A percentile compares a stretch with the other conserved stretches of the same genome.
Evolutionary conservation across 2,888 invertebrate species (phyloP).

Genomic region (Sarcophaga variegata): DNA sequence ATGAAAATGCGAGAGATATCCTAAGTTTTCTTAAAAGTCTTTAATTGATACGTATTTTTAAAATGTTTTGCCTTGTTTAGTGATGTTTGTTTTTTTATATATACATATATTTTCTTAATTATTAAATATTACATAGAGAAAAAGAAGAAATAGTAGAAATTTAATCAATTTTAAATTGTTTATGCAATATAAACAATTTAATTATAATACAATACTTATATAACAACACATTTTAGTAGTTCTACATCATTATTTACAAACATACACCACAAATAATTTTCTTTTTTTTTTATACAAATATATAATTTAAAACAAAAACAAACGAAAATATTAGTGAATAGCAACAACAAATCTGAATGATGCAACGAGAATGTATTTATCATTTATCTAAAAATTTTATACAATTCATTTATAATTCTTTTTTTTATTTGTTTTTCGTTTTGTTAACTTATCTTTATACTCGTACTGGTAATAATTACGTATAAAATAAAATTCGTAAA

Average conservation of each 20-base stretch:
- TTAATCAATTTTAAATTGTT: neutral
- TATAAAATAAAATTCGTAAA: neutral
- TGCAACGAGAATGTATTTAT: neutral
- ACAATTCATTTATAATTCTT: neutral
- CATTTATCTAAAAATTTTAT: neutral
- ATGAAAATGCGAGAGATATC: neutral
- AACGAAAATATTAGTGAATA: slow-evolving; percentile 9
- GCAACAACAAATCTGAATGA: neutral
- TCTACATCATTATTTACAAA: too few species aligned
- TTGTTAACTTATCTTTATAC: too few species aligned
- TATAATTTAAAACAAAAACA: neutral
- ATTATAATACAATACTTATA: slow-evolving; percentile 26
- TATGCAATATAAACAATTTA: slow-evolving; percentile 36
- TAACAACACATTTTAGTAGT: neutral
- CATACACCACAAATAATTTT: too few species aligned
- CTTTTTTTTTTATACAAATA: too few species aligned
- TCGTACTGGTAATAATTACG: too few species aligned
- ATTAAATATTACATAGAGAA: slow-evolving; percentile 30
- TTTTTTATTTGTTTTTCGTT: neutral
- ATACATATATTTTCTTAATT: neutral
- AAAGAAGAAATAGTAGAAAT: slow-evolving; percentile 31
- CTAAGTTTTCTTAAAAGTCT: neutral
- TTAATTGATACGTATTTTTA: neutral
- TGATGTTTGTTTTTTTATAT: neutral
- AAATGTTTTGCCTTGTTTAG: neutral